Evolutionary conservation across 1,140 invertebrate genomes (phyloP).

Genomic region (Drosophila takahashii): DNA sequence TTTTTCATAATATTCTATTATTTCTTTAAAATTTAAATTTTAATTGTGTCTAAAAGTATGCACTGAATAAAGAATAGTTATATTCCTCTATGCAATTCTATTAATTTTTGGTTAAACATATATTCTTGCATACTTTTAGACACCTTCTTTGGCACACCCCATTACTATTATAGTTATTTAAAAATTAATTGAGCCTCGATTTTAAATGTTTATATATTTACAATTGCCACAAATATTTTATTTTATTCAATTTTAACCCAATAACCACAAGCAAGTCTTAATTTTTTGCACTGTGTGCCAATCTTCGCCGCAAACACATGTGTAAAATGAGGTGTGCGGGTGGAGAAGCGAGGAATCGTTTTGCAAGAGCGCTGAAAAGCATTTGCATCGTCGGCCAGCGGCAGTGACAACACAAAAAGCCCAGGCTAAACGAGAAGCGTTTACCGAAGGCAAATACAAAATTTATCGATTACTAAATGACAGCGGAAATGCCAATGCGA

Average conservation of each 20-base stretch:
- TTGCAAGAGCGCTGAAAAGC: conserved; percentile 10
- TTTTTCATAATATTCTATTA: too few relatives aligned
- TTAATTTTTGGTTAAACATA: too few relatives aligned
- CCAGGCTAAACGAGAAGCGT: conserved; percentile 54
- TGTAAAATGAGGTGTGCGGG: background rate
- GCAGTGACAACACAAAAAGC: conserved; percentile 11
- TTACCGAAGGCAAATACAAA: conserved; percentile 72
- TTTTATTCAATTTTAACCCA: too few relatives aligned
- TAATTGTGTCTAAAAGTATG: too few relatives aligned
- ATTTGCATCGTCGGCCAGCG: conserved; percentile 41
- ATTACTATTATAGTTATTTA: too few relatives aligned
- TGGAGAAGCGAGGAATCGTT: background rate
- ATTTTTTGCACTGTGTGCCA: conserved; percentile 3
- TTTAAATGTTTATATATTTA: too few relatives aligned
- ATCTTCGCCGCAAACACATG: background rate
- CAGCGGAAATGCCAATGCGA: conserved; percentile 70
- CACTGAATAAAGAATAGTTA: too few relatives aligned
- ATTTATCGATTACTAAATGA: conserved; percentile 77
- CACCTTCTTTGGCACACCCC: too few relatives aligned
- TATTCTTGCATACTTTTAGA: too few relatives aligned
- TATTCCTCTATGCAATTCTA: too few relatives aligned
- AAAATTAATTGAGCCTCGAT: too few relatives aligned
- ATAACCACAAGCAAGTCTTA: background rate
- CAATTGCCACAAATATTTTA: background rate
- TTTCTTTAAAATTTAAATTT: too few relatives aligned